Percentiles rank a stretch among this genome's conserved stretches.
phyloP scores from a whole-genome alignment of 2,888 invertebrate species.

The Pterostichus madidus region DNA sequence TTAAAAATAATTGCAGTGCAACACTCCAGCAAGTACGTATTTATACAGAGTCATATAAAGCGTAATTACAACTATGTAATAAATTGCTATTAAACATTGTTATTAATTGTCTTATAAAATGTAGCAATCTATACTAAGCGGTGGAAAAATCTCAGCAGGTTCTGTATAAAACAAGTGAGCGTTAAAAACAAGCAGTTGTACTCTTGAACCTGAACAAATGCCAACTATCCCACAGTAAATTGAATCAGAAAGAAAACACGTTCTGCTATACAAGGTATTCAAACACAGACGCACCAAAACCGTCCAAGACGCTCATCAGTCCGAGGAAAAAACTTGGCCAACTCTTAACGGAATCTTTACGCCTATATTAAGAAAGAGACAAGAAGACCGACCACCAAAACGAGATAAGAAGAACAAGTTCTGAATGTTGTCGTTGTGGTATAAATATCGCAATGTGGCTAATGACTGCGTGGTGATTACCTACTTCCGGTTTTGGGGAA shows the following conservation, averaged over 20 bases:
- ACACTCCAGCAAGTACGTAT: too few species aligned
- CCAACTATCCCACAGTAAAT: conserved; percentile 35
- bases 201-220: conserved; percentile 31
- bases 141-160: conserved; percentile 12
- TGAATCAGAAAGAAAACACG: conserved; percentile 51
- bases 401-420: conserved; percentile 31
- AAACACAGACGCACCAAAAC: conserved; percentile 28
- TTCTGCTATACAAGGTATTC: conserved; percentile 44
- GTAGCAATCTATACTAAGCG: neutral
- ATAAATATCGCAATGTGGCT: too few species aligned
- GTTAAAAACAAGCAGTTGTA: conserved; percentile 2
- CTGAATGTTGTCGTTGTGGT: neutral
- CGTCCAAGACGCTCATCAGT: neutral
- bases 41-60: too few species aligned
- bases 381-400: neutral
- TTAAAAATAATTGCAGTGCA: too few species aligned
- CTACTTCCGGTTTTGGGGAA: conserved; percentile 32
- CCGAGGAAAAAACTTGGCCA: conserved; percentile 9
- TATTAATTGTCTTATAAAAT: neutral
- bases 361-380: conserved; percentile 2
- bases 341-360: conserved; percentile 14
- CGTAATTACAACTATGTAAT: neutral
- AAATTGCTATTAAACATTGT: conserved; percentile 3
- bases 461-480: conserved; percentile 24
- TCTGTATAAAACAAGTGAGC: neutral